A percentile compares a stretch with the other conserved stretches of the same genome.
Evolutionary conservation across 2,888 invertebrate species (phyloP).

Genomic region (Oconnorella tubifera): DNA sequence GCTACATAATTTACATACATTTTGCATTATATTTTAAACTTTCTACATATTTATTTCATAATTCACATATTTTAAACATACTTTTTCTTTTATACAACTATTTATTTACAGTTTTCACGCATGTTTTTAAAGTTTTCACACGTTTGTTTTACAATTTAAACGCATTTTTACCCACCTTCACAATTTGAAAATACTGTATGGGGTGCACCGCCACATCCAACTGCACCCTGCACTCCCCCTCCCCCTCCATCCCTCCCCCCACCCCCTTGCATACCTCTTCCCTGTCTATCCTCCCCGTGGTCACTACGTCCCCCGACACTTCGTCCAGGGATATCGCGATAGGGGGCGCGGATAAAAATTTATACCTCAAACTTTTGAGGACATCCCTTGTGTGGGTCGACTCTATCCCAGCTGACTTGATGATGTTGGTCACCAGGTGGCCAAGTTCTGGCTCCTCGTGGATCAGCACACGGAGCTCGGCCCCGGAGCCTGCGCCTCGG

Average conservation of each 20-base stretch:
- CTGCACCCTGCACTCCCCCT: slow-evolving; percentile 23
- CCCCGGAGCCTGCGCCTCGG: background rate
- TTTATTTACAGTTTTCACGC: too few species aligned
- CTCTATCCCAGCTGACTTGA: slow-evolving; percentile 17
- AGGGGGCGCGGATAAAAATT: slow-evolving; percentile 24
- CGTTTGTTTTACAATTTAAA: too few species aligned
- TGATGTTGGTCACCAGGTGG: slow-evolving; percentile 30
- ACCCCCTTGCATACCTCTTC: slow-evolving; percentile 22
- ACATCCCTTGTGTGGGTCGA: slow-evolving; percentile 2
- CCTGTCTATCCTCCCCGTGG: slow-evolving; percentile 32
- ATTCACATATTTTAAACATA: too few species aligned
- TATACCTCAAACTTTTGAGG: slow-evolving; percentile 24
- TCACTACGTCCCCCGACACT: slow-evolving; percentile 27
- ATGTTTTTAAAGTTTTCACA: too few species aligned
- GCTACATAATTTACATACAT: too few species aligned
- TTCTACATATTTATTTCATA: too few species aligned
- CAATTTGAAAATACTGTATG: slow-evolving; percentile 26
- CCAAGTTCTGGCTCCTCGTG: slow-evolving; percentile 29
- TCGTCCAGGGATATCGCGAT: slow-evolving; percentile 26
- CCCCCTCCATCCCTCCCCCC: background rate
- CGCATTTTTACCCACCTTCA: slow-evolving; percentile 31
- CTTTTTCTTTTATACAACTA: too few species aligned
- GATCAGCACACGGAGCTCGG: slow-evolving; percentile 14
- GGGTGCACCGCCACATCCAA: slow-evolving; percentile 34
- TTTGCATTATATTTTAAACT: too few species aligned